Percentiles rank a stretch among this genome's conserved stretches.
Conservation (phyloP, 2,888 invertebrate genomes). For the Cosmia trapezina region DNA sequence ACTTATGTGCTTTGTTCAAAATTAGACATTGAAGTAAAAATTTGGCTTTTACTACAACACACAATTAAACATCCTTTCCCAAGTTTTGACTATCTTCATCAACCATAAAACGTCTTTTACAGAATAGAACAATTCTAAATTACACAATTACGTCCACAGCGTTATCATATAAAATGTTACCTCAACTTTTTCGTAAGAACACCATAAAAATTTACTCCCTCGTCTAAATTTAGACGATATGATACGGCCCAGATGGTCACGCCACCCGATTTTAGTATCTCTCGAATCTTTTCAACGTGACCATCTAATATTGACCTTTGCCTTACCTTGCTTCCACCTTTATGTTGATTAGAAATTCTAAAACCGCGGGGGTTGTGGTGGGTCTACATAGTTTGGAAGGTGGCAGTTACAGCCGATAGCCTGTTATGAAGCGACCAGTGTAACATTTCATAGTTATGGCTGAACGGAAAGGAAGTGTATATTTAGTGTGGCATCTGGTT, state of each 20-base stretch:
- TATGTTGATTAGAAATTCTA: conserved; percentile 70
- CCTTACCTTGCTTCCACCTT: conserved; percentile 75
- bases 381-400: conserved; percentile 77
- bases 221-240: conserved; percentile 87
- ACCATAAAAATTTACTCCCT: conserved; percentile 84
- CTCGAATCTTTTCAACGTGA: conserved; percentile 83
- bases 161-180: conserved; percentile 70
- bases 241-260: conserved; percentile 89
- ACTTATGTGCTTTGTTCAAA: conserved; percentile 34
- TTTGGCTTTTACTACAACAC: not conserved
- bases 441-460: conserved; percentile 89
- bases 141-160: conserved; percentile 56
- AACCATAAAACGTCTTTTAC: conserved; percentile 54
- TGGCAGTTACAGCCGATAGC: conserved; percentile 84
- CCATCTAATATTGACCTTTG: conserved; percentile 79
- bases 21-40: conserved; percentile 14
- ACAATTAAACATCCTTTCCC: not conserved
- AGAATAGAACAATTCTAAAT: conserved; percentile 61
- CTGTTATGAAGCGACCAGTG: conserved; percentile 85
- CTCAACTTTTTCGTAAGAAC: conserved; percentile 79
- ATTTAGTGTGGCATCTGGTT: conserved; percentile 89
- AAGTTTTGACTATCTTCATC: conserved; percentile 51
- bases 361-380: conserved; percentile 70
- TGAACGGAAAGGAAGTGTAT: conserved; percentile 89
- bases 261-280: conserved; percentile 88